Percentiles rank a stretch among this genome's conserved stretches.
Conservation (phyloP, 2,797 vertebrate species). For the Apodemus agrarius region DNA sequence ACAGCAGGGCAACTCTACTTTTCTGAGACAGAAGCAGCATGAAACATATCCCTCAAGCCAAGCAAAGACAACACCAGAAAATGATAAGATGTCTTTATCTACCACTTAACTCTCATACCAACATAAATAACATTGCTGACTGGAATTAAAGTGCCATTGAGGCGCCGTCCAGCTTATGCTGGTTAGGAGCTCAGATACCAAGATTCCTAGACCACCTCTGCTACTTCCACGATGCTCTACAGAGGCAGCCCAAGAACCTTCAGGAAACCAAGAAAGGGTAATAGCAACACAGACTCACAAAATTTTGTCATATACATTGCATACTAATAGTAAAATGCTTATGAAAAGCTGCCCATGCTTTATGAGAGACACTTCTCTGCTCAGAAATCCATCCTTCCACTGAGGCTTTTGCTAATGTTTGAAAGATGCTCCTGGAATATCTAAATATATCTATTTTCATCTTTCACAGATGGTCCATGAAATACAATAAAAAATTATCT, state of each 20-base stretch:
- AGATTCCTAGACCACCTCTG: neutral
- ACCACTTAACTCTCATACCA: neutral
- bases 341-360: neutral
- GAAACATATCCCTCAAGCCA: neutral
- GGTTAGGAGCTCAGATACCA: neutral
- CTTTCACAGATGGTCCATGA: constrained; percentile 21
- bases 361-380: neutral
- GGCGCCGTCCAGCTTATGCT: neutral
- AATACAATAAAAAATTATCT: constrained; percentile 50
- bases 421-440: constrained; percentile 22
- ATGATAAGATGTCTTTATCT: neutral
- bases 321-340: neutral
- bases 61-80: neutral
- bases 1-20: fast-evolving
- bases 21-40: neutral
- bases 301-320: neutral
- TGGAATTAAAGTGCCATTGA: neutral
- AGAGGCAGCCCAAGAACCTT: neutral
- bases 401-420: neutral
- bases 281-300: neutral
- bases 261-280: neutral
- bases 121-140: neutral
- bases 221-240: neutral
- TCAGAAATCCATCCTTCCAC: neutral
- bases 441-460: constrained; percentile 57